Conservation (phyloP, 2,797 vertebrate species). For the Platyrinchus mystaceus region DNA sequence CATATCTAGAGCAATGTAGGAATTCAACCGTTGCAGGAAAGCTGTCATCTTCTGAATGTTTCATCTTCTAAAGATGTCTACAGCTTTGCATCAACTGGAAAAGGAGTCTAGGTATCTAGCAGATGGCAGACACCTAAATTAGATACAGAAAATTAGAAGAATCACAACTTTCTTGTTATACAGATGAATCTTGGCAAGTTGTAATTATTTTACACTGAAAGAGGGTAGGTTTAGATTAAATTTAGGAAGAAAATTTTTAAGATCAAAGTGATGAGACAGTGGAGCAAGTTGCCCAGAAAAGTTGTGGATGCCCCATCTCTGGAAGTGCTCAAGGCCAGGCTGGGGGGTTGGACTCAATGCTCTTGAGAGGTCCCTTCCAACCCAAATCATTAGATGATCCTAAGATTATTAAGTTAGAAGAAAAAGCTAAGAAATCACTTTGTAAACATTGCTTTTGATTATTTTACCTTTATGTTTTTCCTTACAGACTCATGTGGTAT, state of each 20-base stretch:
- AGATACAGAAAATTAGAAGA: not conserved
- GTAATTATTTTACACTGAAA: not conserved
- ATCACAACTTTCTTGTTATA: not conserved
- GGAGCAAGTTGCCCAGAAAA: not conserved
- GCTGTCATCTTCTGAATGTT: not conserved
- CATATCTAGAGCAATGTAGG: not conserved
- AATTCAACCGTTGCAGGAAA: not conserved
- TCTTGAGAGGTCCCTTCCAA: not conserved
- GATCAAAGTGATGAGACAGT: not conserved
- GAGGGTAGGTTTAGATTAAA: not conserved
- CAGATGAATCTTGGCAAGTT: not conserved
- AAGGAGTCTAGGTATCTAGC: not conserved
- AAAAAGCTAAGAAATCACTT: not conserved
- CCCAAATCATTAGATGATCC: not conserved
- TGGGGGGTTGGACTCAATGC: not conserved
- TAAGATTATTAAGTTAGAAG: not conserved
- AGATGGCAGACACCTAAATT: not conserved
- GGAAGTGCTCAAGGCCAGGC: not conserved
- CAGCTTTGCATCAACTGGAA: not conserved
- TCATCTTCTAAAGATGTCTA: not conserved
- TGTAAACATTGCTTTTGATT: not conserved
- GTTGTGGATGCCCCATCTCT: accelerated
- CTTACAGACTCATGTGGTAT: conserved; percentile 1
- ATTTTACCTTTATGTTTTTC: not conserved
- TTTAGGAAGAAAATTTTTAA: not conserved